Evolutionary conservation across 2,797 vertebrate species (phyloP).

Genomic region (Choloepus didactylus): DNA sequence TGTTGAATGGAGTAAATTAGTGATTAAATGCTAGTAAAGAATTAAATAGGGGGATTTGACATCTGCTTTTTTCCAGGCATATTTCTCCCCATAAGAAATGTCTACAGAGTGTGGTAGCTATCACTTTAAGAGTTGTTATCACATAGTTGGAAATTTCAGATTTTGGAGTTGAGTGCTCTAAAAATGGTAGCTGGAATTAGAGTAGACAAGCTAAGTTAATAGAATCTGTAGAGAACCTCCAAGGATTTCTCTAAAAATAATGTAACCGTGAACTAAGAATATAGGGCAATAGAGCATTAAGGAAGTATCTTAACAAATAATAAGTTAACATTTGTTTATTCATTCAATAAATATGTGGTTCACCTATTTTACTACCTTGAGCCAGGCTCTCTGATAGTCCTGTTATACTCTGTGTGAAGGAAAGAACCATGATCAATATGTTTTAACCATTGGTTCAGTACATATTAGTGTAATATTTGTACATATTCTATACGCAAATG

Average conservation of each 20-base stretch:
- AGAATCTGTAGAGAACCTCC: not conserved
- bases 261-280: not conserved
- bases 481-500: not conserved
- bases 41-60: not conserved
- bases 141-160: not conserved
- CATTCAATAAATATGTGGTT: not conserved
- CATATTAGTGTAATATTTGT: not conserved
- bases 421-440: not conserved
- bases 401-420: not conserved
- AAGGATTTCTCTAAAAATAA: not conserved
- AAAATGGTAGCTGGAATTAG: not conserved
- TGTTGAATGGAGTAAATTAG: not conserved
- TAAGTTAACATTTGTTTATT: not conserved
- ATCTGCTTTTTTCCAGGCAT: not conserved
- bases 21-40: conserved; percentile 4
- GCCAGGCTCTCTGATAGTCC: not conserved
- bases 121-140: not conserved
- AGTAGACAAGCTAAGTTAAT: not conserved
- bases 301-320: not conserved
- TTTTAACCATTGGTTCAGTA: not conserved
- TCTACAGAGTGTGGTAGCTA: not conserved
- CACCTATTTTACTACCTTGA: not conserved
- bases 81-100: not conserved
- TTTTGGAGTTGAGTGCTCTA: conserved; percentile 32
- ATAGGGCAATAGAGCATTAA: not conserved